Evolutionary conservation across 2,113 vertebrate genomes (phyloP), one percentile per base, ranked within the genome.

Genomic region (Calonectris borealis): DNA sequence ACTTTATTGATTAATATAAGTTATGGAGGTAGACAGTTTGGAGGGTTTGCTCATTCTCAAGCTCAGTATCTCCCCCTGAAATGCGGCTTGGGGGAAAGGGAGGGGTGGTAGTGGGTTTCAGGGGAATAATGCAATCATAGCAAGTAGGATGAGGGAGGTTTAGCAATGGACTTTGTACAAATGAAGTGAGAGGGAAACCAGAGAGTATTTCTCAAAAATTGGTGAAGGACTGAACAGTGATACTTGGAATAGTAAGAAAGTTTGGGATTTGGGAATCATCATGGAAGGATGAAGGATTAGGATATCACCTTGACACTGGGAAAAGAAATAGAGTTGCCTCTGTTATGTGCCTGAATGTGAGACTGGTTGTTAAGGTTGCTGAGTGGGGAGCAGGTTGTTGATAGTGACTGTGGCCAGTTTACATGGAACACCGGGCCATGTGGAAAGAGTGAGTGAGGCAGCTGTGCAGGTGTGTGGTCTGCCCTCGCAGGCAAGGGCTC

Each of bases 401-500:
- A 55, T n/a, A 24, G 15, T 49, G 19, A 7, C 71, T 42, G 24
- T 42, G 54, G 14, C 46, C 18, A 5, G 7, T 36, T 62, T 57
- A 21, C 7, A 4, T 25, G 44, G 55, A 64, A 24, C 19, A 51
- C 4, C 0, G 3, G 48, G 12, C 32, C 18, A 8, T 3, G 9
- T 10, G 0, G 2, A 62, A 62, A 13, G 38, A 57, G 40, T 6
- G 46, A 49, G 19, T 10, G 34, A 60, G 38, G 12, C 36, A 61
- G n/a, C 22, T 19, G 36, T 49, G 44, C 8, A 27, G 13, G 25
- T 55, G 16, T 36, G 58, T 58, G 19, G 8, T 25, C 51, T 86
- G 57, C 21, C 20, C 40, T 48, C 0, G 0, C 20, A 13, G 16
- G 44, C 0, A 0, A 48, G 31, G 21, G 11, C 64, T 69, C 32